A percentile compares a stretch with the other conserved stretches of the same genome.
Evolutionary conservation across 2,113 vertebrate genomes (phyloP).

Genomic region (Athene cunicularia): DNA sequence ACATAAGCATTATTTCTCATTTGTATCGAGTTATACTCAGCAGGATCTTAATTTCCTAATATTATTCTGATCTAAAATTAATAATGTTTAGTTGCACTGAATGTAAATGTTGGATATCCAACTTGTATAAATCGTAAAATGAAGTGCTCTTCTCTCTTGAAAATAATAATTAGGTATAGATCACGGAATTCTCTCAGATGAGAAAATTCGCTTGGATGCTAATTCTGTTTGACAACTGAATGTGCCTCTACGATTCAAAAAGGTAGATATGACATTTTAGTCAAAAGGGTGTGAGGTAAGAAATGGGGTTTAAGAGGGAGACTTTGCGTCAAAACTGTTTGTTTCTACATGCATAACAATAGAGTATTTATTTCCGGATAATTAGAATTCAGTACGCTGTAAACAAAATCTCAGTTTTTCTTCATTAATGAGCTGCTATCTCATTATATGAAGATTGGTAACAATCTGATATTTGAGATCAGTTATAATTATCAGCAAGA

Average conservation of each 20-base stretch:
- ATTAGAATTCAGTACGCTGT: neutral
- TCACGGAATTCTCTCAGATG: neutral
- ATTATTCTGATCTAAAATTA: neutral
- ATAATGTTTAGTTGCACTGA: neutral
- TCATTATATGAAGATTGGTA: neutral
- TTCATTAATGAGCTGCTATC: neutral
- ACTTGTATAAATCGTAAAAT: neutral
- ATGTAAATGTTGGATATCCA: neutral
- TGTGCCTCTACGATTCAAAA: neutral
- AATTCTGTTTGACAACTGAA: neutral
- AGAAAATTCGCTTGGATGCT: neutral
- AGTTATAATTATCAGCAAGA: neutral
- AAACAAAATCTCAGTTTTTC: neutral
- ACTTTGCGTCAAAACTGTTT: neutral
- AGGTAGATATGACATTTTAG: neutral
- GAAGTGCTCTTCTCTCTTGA: neutral
- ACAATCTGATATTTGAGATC: neutral
- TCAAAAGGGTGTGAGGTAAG: neutral
- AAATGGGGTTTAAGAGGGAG: neutral
- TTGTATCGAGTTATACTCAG: neutral
- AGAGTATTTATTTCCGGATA: neutral
- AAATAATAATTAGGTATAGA: neutral
- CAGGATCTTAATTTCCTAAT: neutral
- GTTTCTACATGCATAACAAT: neutral
- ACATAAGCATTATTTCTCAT: neutral